Evolutionary conservation across 2,797 vertebrate genomes (phyloP).

Genomic region (Myotis daubentonii): DNA sequence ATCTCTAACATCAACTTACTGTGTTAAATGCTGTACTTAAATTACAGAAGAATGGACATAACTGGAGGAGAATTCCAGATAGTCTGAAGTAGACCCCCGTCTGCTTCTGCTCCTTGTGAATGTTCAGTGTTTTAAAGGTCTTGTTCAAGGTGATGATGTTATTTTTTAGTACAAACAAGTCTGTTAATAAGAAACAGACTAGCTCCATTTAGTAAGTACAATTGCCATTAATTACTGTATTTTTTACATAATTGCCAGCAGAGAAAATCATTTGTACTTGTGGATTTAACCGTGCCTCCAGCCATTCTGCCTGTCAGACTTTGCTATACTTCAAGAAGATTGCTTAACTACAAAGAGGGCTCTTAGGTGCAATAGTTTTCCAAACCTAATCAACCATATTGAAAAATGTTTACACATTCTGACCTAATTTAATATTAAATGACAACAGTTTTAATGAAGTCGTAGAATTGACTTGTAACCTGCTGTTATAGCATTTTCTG

Average conservation of each 20-base stretch:
- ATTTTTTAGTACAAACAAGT: background rate
- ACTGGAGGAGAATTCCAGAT: background rate
- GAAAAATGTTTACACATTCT: constrained; percentile 49
- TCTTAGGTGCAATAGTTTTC: constrained; percentile 40
- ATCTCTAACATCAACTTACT: background rate
- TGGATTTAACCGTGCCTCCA: background rate
- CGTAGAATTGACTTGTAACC: constrained; percentile 46
- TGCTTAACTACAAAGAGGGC: background rate
- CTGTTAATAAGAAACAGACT: background rate
- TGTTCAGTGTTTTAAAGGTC: background rate
- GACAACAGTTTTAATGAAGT: constrained; percentile 53
- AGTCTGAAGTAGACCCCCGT: background rate
- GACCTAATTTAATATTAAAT: constrained; percentile 59
- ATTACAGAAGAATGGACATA: background rate
- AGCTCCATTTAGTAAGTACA: background rate
- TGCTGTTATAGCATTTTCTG: background rate
- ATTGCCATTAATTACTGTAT: constrained; percentile 25
- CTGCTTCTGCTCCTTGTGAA: background rate
- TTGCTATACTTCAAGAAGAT: background rate
- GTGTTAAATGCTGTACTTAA: background rate
- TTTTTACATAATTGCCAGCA: background rate
- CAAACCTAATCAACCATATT: constrained; percentile 43
- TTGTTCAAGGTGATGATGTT: background rate
- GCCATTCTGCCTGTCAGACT: background rate
- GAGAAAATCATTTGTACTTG: constrained; percentile 44